Base-by-base conservation (phyloP, 1,140 invertebrate species). In the Theocolax elegans region DNA sequence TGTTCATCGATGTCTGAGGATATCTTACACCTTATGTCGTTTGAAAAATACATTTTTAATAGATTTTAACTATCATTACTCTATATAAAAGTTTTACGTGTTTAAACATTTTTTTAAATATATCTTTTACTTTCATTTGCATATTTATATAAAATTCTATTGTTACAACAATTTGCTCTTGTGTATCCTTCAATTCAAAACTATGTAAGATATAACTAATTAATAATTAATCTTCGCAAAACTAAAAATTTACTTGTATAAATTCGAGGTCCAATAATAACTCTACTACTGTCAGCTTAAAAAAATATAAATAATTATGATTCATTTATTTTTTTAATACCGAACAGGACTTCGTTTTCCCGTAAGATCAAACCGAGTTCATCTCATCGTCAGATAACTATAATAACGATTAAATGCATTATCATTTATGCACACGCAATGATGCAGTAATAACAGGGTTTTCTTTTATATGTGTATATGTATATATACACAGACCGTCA, bases 391-490 rank as follows among this genome's bases (percentile, higher is more conserved):
- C 6, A 53, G 38, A 54, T 10, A 60, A 3, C 8, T 40, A n/a
- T n/a, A 42, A 60, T 19, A 69, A 69, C 58, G 38, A 44, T 62
- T 68, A 62, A 69, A 54, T 62, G 23, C 58, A 69, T 53, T 62
- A 62, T 69, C 62, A 58, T 62, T 64, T 65, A 72, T 66, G 63
- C 53, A 75, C 62, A 53, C 69, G 75, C 72, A 76, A 71, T 53
- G 73, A 76, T 75, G 64, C 72, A 76, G 60, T 74, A 76, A 73
- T 67, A 78, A 76, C 72, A 62, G 75, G 65, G 56, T 63, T 70
- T 60, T 70, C 53, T 46, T 35, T 73, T 72, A 54, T 38, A 59
- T 67, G 29, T 67, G 53, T 67, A 63, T 48, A 35, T 35, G 10
- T 63, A 46, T 64, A 69, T 49, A 48, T 59, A 60, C 40, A n/a